These are phyloP conservation scores for Chondrosia reniformis DNA, from an alignment of 37 sponge, comb jelly and placozoan species.

Conservation along the genomic window DNA sequence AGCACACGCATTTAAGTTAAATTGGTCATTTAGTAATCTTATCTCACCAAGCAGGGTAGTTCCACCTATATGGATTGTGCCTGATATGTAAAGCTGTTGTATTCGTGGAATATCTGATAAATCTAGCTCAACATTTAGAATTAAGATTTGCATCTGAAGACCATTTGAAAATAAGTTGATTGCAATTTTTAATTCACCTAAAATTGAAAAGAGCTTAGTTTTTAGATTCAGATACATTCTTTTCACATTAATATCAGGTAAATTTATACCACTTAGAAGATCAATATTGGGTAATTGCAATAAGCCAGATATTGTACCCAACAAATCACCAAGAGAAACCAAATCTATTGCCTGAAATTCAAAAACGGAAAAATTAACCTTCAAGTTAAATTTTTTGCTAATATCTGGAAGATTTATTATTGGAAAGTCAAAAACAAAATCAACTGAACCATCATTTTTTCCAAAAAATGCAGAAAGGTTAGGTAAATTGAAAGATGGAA, in stretches of 20 bases:
- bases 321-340: neutral
- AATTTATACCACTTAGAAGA: neutral
- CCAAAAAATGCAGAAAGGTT: too few species aligned
- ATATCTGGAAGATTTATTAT: too few species aligned
- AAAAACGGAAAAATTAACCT: too few species aligned
- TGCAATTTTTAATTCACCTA: neutral
- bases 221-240: neutral
- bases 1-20: constrained; percentile 1
- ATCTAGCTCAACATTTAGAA: neutral
- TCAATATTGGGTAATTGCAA: neutral
- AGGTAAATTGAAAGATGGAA: too few species aligned
- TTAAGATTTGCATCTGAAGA: neutral
- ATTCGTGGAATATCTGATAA: neutral
- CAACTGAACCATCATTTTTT: too few species aligned
- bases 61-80: neutral
- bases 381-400: too few species aligned
- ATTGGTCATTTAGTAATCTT: neutral
- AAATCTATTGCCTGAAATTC: too few species aligned
- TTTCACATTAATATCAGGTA: neutral
- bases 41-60: neutral
- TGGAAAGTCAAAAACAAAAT: too few species aligned
- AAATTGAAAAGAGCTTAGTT: neutral
- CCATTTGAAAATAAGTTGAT: neutral
- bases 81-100: neutral
- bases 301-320: neutral